Evolutionary conservation across 2,888 invertebrate genomes (phyloP).

Genomic region (Helleia helle): DNA sequence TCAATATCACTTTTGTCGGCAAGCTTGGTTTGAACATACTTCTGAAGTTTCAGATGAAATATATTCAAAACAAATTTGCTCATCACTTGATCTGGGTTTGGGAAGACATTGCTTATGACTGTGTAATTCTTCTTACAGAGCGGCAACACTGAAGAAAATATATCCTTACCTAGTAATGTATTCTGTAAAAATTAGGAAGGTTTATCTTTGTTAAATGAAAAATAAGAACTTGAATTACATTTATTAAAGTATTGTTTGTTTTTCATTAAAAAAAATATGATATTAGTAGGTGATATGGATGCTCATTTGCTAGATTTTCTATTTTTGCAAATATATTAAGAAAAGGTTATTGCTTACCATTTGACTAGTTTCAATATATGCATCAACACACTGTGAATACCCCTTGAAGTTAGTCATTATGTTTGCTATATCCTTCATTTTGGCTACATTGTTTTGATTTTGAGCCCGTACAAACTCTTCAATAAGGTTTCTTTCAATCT

Average conservation of each 20-base stretch:
- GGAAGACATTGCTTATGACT: constrained; percentile 91
- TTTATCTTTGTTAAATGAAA: no score
- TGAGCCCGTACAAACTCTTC: constrained; percentile 96
- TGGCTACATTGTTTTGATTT: constrained; percentile 84
- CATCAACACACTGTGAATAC: constrained; percentile 96
- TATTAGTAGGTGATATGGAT: no score
- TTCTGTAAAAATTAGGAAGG: constrained; percentile 65
- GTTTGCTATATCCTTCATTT: constrained; percentile 95
- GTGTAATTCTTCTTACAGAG: constrained; percentile 91
- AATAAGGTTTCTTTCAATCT: constrained; percentile 90
- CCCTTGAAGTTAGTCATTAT: constrained; percentile 97
- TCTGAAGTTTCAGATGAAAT: constrained; percentile 91
- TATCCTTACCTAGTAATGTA: constrained; percentile 88
- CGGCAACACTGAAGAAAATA: constrained; percentile 91
- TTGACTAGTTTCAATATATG: constrained; percentile 97
- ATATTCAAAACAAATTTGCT: constrained; percentile 97
- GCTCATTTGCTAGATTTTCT: no score
- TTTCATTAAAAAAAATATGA: no score
- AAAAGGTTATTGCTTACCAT: no score
- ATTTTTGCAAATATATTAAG: neutral
- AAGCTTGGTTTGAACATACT: constrained; percentile 87
- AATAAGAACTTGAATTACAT: no score
- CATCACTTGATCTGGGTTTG: constrained; percentile 97
- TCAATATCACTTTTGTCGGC: constrained; percentile 88
- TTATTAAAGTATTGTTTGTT: no score